A percentile compares a stretch with the other conserved stretches of the same genome.
phyloP scores from a whole-genome alignment of 2,113 vertebrate species.

The Spea bombifrons region DNA sequence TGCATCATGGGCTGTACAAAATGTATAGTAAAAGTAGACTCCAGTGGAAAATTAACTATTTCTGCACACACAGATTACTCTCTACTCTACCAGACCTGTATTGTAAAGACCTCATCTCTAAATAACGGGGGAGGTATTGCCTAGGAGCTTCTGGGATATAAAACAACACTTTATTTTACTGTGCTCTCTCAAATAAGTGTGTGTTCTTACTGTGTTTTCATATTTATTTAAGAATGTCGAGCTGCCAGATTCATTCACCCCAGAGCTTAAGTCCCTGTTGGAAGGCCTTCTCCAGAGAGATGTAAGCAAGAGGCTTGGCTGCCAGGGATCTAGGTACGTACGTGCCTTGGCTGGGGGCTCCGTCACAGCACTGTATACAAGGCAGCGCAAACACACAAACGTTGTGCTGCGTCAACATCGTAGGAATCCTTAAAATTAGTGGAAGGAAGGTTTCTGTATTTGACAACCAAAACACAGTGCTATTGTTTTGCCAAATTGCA shows the following conservation, averaged over 20 bases:
- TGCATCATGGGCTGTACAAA: not conserved
- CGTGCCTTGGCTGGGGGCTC: not conserved
- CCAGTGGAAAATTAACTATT: not conserved
- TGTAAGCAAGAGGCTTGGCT: conserved; percentile 85
- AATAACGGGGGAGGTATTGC: too few species aligned
- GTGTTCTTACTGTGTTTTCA: not conserved
- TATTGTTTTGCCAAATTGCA: too few species aligned
- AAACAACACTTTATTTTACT: too few species aligned
- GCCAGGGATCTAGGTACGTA: conserved; percentile 83
- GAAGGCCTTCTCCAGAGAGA: conserved; percentile 90
- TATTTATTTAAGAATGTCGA: conserved; percentile 79
- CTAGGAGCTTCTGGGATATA: too few species aligned
- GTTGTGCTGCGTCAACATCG: too few species aligned
- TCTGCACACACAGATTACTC: too few species aligned
- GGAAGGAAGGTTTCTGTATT: not conserved
- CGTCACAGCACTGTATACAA: too few species aligned
- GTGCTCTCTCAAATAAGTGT: not conserved
- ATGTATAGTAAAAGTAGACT: too few species aligned
- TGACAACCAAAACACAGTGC: too few species aligned
- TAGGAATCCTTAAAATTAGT: not conserved
- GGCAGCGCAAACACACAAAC: too few species aligned
- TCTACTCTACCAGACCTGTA: too few species aligned
- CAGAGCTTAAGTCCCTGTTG: conserved; percentile 86
- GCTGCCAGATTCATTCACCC: conserved; percentile 88
- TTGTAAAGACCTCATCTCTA: too few species aligned